A percentile compares a stretch with the other conserved stretches of the same genome.
phyloP scores from a whole-genome alignment of 2,113 vertebrate species.

The Lontra canadensis region DNA sequence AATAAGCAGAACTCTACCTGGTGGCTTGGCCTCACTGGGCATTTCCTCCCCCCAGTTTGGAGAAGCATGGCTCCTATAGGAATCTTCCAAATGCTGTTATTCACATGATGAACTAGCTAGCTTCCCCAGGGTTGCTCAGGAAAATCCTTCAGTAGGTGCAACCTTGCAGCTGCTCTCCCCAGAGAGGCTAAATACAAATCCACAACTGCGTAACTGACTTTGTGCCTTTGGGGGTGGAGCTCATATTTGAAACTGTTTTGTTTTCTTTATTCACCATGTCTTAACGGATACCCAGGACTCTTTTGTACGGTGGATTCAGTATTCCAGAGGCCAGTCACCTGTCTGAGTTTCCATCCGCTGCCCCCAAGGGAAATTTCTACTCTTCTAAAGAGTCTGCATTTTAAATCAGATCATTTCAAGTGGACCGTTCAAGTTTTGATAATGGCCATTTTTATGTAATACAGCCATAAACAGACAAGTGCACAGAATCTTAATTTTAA shows the following conservation, averaged over 20 bases:
- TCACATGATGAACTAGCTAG: neutral
- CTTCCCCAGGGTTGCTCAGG: neutral
- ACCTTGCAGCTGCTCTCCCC: neutral
- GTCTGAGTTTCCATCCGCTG: neutral
- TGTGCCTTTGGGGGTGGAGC: neutral
- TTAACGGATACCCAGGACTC: neutral
- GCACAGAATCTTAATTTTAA: neutral
- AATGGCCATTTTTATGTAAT: neutral
- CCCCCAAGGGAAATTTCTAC: neutral
- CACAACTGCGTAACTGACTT: neutral
- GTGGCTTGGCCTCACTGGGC: neutral
- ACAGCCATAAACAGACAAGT: neutral
- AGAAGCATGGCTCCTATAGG: neutral
- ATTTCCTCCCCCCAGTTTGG: neutral
- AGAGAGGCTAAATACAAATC: too few species aligned
- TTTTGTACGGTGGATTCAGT: neutral
- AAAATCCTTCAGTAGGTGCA: neutral
- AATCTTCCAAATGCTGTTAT: neutral
- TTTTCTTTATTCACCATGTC: neutral
- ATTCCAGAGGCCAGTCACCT: neutral
- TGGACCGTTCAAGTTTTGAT: neutral
- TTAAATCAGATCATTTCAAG: slow-evolving; percentile 22
- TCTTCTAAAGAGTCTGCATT: neutral
- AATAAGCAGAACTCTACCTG: neutral
- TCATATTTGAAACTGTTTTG: neutral